Evolutionary conservation across 1,140 invertebrate species (phyloP).

Genomic region (Catajapyx aquilonaris): DNA sequence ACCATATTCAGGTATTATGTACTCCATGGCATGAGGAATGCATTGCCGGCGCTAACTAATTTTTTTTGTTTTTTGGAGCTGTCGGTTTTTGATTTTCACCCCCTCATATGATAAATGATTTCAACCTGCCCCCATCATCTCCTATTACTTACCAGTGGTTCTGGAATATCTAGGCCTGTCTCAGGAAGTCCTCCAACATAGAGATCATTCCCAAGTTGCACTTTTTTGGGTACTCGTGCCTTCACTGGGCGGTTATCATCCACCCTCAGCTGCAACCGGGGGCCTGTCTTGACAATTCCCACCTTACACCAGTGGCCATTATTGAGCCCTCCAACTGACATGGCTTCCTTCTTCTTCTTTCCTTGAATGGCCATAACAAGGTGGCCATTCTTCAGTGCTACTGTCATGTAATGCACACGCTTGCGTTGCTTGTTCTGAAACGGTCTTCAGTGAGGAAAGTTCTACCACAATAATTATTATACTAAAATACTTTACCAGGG

Average conservation of each 20-base stretch:
- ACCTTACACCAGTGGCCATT: constrained; percentile 61
- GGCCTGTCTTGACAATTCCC: constrained; percentile 32
- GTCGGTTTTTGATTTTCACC: too few relatives aligned
- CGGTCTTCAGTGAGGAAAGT: too few relatives aligned
- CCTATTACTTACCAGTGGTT: constrained; percentile 13
- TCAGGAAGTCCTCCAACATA: constrained; percentile 57
- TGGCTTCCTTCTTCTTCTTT: constrained; percentile 36
- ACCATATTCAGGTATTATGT: too few relatives aligned
- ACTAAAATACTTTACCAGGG: constrained; percentile 34
- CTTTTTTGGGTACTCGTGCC: constrained; percentile 40
- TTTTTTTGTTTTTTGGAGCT: too few relatives aligned
- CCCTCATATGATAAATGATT: too few relatives aligned
- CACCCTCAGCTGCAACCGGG: constrained; percentile 40
- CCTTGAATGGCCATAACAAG: constrained; percentile 42
- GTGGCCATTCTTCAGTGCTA: constrained; percentile 46
- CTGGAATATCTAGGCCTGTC: constrained; percentile 21
- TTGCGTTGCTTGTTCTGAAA: too few relatives aligned
- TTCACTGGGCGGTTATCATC: constrained; percentile 36
- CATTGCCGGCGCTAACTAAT: too few relatives aligned
- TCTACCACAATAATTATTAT: too few relatives aligned
- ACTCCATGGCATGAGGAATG: too few relatives aligned
- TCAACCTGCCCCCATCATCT: constrained; percentile 7
- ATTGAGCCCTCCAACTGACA: constrained; percentile 37
- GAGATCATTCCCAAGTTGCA: constrained; percentile 42
- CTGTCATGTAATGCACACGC: constrained; percentile 48